Conservation (phyloP, 2,113 vertebrate species). For the Gadus macrocephalus region DNA sequence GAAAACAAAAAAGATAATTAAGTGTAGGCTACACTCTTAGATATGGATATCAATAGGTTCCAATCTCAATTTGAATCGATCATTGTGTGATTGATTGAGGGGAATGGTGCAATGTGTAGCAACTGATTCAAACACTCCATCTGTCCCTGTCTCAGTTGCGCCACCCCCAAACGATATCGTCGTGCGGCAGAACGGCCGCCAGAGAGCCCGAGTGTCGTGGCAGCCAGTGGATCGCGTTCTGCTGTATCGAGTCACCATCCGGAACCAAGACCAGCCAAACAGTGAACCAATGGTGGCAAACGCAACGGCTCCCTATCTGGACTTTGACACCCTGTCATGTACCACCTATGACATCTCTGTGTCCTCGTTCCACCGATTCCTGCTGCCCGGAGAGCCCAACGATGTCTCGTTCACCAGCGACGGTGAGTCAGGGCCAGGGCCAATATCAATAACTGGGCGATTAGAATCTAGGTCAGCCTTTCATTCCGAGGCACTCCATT, state of each 20-base stretch:
- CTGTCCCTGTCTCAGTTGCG: slow-evolving; percentile 52
- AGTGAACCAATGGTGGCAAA: slow-evolving; percentile 19
- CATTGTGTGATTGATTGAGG: too few species aligned
- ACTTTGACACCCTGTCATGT: slow-evolving; percentile 63
- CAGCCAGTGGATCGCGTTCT: slow-evolving; percentile 56
- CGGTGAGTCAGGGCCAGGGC: slow-evolving; percentile 63
- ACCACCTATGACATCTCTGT: slow-evolving; percentile 67
- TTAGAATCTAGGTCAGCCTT: slow-evolving; percentile 61
- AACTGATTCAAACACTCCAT: too few species aligned
- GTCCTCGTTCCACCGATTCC: slow-evolving; percentile 65
- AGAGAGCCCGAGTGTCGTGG: slow-evolving; percentile 57
- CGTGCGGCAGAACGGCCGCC: slow-evolving; percentile 12
- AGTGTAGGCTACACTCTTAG: too few species aligned
- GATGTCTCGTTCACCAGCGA: slow-evolving; percentile 59
- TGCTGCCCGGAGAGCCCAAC: slow-evolving; percentile 63
- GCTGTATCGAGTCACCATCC: slow-evolving; percentile 55
- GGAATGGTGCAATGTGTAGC: too few species aligned
- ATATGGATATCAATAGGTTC: too few species aligned
- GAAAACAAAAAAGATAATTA: too few species aligned
- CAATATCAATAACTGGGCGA: slow-evolving; percentile 45
- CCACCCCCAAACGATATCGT: slow-evolving; percentile 54
- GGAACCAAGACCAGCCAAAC: slow-evolving; percentile 13
- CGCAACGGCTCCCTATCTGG: slow-evolving; percentile 37
- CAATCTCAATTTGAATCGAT: too few species aligned
- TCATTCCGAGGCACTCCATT: slow-evolving; percentile 44